These are phyloP conservation scores for Protosalanx chinensis DNA, from an alignment of 2,797 vertebrate genomes.

Conservation along the genomic window DNA sequence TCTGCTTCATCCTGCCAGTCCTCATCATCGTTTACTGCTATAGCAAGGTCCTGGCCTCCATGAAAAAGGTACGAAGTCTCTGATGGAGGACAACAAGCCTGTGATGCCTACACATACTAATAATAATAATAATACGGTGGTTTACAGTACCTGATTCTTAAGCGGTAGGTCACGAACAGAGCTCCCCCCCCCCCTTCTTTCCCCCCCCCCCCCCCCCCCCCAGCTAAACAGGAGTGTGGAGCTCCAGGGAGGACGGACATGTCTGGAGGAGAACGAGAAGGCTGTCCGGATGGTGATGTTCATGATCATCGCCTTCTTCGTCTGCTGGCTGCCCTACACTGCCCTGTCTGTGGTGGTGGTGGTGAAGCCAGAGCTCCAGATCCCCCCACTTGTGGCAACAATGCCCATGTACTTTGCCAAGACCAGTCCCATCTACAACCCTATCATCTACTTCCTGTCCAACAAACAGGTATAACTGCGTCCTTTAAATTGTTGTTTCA, in stretches of 20 bases:
- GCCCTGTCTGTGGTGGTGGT: slow-evolving; percentile 69
- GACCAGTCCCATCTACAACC: slow-evolving; percentile 75
- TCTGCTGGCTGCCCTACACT: slow-evolving; percentile 78
- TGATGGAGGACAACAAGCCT: not conserved
- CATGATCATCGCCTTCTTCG: slow-evolving; percentile 71
- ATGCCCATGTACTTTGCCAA: slow-evolving; percentile 78
- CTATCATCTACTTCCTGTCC: slow-evolving; percentile 75
- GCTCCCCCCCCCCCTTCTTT: not conserved
- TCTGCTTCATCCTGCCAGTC: slow-evolving; percentile 64
- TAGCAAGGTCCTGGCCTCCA: slow-evolving; percentile 55
- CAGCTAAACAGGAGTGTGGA: slow-evolving; percentile 76
- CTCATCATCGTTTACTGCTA: slow-evolving; percentile 70
- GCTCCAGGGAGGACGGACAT: slow-evolving; percentile 65
- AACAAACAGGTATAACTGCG: slow-evolving; percentile 68
- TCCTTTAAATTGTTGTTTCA: no score
- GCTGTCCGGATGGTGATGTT: slow-evolving; percentile 69
- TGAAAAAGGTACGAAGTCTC: slow-evolving; percentile 57
- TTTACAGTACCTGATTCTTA: no score
- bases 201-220: not conserved
- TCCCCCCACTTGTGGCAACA: slow-evolving; percentile 71
- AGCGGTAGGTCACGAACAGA: no score
- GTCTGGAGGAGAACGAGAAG: slow-evolving; percentile 66
- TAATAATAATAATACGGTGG: no score
- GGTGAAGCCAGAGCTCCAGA: slow-evolving; percentile 63
- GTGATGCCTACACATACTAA: not conserved